phyloP scores from a whole-genome alignment of 2,113 vertebrate species.

The Neopipo cinnamomea region DNA sequence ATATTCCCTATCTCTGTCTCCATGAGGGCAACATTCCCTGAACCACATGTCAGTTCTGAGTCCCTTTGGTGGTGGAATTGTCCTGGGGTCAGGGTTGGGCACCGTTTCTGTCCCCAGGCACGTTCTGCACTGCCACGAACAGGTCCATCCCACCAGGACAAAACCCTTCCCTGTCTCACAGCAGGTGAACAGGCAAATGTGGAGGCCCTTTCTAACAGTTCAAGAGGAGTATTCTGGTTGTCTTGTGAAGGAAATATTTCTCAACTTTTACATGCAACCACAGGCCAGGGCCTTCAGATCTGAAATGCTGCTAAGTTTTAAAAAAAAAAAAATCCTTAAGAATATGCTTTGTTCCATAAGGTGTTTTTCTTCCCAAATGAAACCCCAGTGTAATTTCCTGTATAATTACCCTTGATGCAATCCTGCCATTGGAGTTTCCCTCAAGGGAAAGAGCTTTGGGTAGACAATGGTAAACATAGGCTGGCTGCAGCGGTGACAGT shows the following conservation, averaged over 20 bases:
- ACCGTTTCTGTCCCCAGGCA: background rate
- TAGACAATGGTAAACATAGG: conserved; percentile 97
- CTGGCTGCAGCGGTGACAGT: conserved; percentile 95
- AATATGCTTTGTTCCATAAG: background rate
- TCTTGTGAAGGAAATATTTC: background rate
- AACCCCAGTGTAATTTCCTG: conserved; percentile 46
- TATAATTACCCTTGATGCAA: conserved; percentile 90
- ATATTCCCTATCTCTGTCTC: background rate
- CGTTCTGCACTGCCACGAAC: background rate
- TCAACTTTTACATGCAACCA: background rate
- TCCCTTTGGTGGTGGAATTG: background rate
- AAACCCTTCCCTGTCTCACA: background rate
- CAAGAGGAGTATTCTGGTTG: background rate
- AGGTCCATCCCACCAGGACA: background rate
- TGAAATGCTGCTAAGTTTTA: background rate
- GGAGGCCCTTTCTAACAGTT: background rate
- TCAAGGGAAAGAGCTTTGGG: conserved; percentile 93
- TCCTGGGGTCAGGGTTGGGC: background rate
- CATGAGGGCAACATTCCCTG: background rate
- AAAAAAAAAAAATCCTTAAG: background rate
- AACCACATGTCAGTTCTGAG: background rate
- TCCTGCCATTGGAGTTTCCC: conserved; percentile 90
- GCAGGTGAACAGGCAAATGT: background rate
- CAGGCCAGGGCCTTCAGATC: background rate
- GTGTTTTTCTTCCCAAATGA: background rate